These are phyloP conservation scores for Onychorhynchus coronatus DNA, from an alignment of 2,113 vertebrate species.

Conservation along the genomic window DNA sequence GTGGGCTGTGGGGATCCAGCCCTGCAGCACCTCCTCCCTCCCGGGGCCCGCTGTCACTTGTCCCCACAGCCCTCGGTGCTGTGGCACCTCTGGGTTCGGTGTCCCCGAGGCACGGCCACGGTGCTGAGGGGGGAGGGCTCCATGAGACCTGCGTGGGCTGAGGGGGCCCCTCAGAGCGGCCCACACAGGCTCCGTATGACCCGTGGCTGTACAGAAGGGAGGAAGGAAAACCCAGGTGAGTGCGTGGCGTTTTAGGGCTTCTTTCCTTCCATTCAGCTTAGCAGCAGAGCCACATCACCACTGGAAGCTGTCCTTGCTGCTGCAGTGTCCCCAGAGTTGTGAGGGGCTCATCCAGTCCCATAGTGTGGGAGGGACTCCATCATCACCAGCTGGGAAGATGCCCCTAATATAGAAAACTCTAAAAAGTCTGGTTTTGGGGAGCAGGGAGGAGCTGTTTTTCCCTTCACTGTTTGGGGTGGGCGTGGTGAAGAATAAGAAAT, in stretches of 20 bases:
- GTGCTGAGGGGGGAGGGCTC: too few species aligned
- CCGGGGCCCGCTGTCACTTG: accelerated
- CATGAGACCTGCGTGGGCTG: too few species aligned
- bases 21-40: not conserved
- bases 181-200: accelerated
- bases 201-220: accelerated
- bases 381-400: not conserved
- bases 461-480: not conserved
- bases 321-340: not conserved
- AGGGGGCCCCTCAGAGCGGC: too few species aligned
- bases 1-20: too few species aligned
- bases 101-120: too few species aligned
- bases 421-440: not conserved
- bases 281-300: not conserved
- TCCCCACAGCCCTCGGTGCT: too few species aligned
- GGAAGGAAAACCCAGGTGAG: not conserved
- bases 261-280: not conserved
- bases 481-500: not conserved
- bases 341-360: too few species aligned
- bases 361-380: accelerated
- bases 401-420: not conserved
- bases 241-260: accelerated
- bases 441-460: accelerated
- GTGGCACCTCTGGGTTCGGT: too few species aligned
- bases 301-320: accelerated